These are phyloP conservation scores for Enteromius thamalakanensis DNA, from an alignment of 2,797 vertebrate species.

Conservation along the genomic window DNA sequence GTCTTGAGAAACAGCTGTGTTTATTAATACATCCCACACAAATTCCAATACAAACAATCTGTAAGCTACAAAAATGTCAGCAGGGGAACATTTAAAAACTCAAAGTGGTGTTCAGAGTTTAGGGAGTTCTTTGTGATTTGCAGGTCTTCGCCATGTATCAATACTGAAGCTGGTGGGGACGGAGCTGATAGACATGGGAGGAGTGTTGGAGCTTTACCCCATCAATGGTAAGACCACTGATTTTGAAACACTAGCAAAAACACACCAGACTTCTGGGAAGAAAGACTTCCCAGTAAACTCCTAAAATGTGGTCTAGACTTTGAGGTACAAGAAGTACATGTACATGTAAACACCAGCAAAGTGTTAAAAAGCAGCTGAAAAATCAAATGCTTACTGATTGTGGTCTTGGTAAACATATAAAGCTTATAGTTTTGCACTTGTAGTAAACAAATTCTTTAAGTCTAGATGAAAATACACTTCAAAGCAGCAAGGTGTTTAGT, in stretches of 20 bases:
- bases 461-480: background rate
- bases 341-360: background rate
- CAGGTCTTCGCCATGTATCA: conserved; percentile 94
- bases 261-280: background rate
- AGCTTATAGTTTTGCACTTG: background rate
- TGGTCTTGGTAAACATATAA: background rate
- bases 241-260: background rate
- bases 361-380: conserved; percentile 5
- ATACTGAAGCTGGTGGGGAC: conserved; percentile 90
- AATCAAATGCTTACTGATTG: background rate
- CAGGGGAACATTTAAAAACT: background rate
- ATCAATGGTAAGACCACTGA: conserved; percentile 89
- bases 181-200: conserved; percentile 83
- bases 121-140: conserved; percentile 26
- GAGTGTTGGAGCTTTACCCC: conserved; percentile 93
- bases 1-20: conserved; percentile 60
- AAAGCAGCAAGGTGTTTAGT: conserved; percentile 33
- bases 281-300: conserved; percentile 22
- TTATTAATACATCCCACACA: conserved; percentile 46
- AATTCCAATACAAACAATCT: conserved; percentile 50
- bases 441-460: background rate
- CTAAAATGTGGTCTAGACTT: conserved; percentile 29
- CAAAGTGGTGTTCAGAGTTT: background rate
- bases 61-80: conserved; percentile 28
- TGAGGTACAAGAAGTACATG: background rate